A percentile compares a stretch with the other conserved stretches of the same genome.
Conservation (phyloP, 2,113 vertebrate species). For the Cranoglanis bouderius region DNA sequence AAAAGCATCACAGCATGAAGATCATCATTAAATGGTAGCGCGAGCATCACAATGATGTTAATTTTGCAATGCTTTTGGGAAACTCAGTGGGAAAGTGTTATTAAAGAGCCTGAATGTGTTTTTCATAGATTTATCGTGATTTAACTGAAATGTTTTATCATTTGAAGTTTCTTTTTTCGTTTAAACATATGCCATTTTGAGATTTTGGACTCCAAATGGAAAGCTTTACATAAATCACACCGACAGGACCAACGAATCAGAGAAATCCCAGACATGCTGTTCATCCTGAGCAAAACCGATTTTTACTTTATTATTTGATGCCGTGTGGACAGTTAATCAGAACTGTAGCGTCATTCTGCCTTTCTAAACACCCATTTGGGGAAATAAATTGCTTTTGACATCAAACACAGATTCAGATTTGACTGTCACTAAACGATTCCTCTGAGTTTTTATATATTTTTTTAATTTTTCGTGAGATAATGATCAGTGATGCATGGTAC, state of each 20-base stretch:
- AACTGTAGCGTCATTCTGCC: background rate
- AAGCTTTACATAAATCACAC: conserved; percentile 69
- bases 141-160: background rate
- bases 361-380: conserved; percentile 54
- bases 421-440: conserved; percentile 41
- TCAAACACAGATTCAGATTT: conserved; percentile 53
- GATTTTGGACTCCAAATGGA: background rate
- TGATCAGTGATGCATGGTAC: conserved; percentile 56
- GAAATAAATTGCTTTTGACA: conserved; percentile 53
- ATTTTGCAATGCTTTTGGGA: background rate
- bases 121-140: background rate
- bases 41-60: background rate
- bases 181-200: conserved; percentile 10
- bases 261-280: conserved; percentile 66
- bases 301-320: conserved; percentile 51
- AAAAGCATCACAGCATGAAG: background rate
- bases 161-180: background rate
- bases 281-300: conserved; percentile 34
- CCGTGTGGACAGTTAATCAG: conserved; percentile 27
- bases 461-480: conserved; percentile 45
- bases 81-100: background rate
- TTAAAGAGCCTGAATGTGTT: background rate
- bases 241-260: conserved; percentile 71
- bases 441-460: conserved; percentile 23
- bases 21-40: background rate